Evolutionary conservation across 2,113 vertebrate species (phyloP).

Genomic region (Anhinga anhinga): DNA sequence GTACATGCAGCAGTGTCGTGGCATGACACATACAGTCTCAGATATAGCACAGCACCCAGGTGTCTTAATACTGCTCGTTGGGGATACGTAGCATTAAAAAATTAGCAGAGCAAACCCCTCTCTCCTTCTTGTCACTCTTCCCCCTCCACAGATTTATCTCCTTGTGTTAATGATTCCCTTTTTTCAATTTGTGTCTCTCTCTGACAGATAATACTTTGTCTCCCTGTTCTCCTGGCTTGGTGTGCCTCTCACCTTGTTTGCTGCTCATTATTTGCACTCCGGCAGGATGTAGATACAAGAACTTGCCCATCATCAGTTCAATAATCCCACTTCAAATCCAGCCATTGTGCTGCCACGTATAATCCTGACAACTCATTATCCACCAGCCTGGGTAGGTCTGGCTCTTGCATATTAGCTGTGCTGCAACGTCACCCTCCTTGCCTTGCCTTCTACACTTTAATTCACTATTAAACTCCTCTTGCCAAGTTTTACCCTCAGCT

Average conservation of each 20-base stretch:
- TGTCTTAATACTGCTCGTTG: background rate
- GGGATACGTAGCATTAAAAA: slow-evolving; percentile 14
- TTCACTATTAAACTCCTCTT: background rate
- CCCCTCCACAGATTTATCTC: slow-evolving; percentile 37
- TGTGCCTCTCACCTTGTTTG: slow-evolving; percentile 54
- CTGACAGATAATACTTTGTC: slow-evolving; percentile 56
- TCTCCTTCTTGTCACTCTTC: slow-evolving; percentile 1
- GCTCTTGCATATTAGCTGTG: slow-evolving; percentile 13
- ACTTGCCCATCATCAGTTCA: slow-evolving; percentile 63
- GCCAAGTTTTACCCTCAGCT: background rate
- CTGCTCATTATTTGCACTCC: slow-evolving; percentile 57
- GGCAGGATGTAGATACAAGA: slow-evolving; percentile 57
- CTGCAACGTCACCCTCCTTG: background rate
- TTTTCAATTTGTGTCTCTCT: slow-evolving; percentile 57
- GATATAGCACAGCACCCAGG: background rate
- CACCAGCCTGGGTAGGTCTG: background rate
- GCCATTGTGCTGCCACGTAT: slow-evolving; percentile 30
- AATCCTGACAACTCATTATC: slow-evolving; percentile 67
- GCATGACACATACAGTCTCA: background rate
- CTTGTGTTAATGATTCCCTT: slow-evolving; percentile 45
- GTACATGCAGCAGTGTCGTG: background rate
- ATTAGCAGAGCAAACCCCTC: background rate
- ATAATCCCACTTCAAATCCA: slow-evolving; percentile 70
- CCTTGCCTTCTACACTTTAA: background rate
- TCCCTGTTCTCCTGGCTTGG: slow-evolving; percentile 50